Evolutionary conservation across 2,888 invertebrate species (phyloP).

Genomic region (Aethes cnicana): DNA sequence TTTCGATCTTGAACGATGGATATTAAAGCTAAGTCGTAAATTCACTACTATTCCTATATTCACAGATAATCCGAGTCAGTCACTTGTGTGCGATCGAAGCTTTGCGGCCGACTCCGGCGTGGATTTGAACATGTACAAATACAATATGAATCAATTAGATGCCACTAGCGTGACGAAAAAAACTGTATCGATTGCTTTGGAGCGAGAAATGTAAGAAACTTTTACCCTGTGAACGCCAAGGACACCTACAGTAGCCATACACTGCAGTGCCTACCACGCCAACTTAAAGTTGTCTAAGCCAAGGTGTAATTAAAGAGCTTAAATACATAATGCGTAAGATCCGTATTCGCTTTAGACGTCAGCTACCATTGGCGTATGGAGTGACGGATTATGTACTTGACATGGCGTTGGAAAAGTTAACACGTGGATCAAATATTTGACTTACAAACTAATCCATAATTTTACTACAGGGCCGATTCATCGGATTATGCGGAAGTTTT

Average conservation of each 20-base stretch:
- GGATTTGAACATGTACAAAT: conserved; percentile 48
- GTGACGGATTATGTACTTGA: no score
- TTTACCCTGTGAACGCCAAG: no score
- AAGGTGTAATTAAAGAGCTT: no score
- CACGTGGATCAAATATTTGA: neutral
- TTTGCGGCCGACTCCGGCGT: conserved; percentile 54
- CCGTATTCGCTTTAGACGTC: no score
- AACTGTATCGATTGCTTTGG: conserved; percentile 42
- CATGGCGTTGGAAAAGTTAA: no score
- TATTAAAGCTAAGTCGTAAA: no score
- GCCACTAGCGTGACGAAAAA: conserved; percentile 42
- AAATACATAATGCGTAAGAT: no score
- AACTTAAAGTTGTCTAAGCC: no score
- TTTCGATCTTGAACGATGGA: no score
- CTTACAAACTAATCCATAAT: neutral
- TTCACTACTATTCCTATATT: neutral
- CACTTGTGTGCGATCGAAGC: neutral
- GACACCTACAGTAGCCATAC: no score
- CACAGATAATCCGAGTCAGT: neutral
- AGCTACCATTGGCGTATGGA: no score
- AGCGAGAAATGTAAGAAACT: conserved; percentile 47
- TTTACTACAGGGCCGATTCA: conserved; percentile 41
- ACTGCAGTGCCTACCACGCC: no score
- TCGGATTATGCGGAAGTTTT: conserved; percentile 62
- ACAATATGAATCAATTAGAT: conserved; percentile 34